These are phyloP conservation scores for Sardina pilchardus DNA, from an alignment of 2,113 vertebrate genomes.

Conservation along the genomic window DNA sequence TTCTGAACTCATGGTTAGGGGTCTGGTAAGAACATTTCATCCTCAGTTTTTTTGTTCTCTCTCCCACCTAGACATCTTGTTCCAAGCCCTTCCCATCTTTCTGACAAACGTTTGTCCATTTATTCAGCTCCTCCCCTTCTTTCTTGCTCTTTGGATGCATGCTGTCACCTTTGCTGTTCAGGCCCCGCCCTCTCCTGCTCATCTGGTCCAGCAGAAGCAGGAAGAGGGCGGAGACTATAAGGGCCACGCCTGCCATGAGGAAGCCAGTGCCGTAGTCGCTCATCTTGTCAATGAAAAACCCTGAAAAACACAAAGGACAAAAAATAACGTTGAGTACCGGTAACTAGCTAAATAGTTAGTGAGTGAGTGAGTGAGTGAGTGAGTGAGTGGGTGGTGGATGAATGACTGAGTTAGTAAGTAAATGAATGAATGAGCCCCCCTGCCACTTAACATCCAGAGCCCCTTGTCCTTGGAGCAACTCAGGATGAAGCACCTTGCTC, in stretches of 20 bases:
- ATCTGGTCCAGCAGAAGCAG: constrained; percentile 58
- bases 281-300: constrained; percentile 66
- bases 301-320: constrained; percentile 44
- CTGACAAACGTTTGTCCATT: constrained; percentile 26
- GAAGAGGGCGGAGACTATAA: constrained; percentile 61
- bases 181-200: constrained; percentile 39
- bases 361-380: no score
- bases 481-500: no score
- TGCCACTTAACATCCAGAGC: no score
- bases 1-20: background rate
- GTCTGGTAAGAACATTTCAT: background rate
- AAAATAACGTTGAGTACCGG: background rate
- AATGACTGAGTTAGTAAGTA: no score
- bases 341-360: background rate
- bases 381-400: no score
- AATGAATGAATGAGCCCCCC: no score
- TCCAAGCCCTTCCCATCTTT: constrained; percentile 30
- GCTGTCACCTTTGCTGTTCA: background rate
- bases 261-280: constrained; percentile 58
- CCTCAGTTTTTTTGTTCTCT: background rate
- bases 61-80: background rate
- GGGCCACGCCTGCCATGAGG: constrained; percentile 60
- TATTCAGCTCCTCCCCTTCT: background rate
- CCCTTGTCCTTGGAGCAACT: no score
- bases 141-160: background rate